Evolutionary conservation across 2,888 invertebrate genomes (phyloP), one percentile per base, ranked within the genome.

Genomic region (Deilephila porcellus): DNA sequence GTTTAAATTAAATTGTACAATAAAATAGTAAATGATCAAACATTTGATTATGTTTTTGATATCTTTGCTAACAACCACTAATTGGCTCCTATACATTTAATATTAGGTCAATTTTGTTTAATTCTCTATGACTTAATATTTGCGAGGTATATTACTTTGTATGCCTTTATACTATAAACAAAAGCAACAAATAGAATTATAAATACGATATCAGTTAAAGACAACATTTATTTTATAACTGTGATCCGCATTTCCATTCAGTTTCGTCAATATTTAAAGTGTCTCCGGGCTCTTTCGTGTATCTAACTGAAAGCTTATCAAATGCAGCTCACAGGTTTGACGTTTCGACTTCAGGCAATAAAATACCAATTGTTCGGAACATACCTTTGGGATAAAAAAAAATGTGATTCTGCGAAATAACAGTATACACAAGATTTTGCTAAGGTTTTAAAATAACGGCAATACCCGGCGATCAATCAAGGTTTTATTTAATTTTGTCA

Each of bases 341-440:
- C 67, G 45, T 45, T 20, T 6, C 17, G 45, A 37, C 25, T 67
- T 67, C 45, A 20, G 17, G 5, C 52, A 67, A 67, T 67, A 67
- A 67, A 67, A 67, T 17, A 29, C 25, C 20, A 17, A 52, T 67
- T 6, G 63, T 52, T 52, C 5, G 64, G 20, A 64, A 37, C 64
- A 64, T 37, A 20, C 64, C 37, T 37, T 64, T 37, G 20, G n/a
- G 45, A 37, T 64, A 64, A 45, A 64, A 45, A 64, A 64, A 64
- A 64, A 20, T 64, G 6, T 29, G 3, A 64, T 64, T 20, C 64
- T 20, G 0, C 45, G 20, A 20, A 37, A 37, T 20, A 20, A n/a
- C 37, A 63, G 8, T n/a, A 1, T n/a, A 45, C 7, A 17, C 3
- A n/a, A 56, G 19, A 56, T 56, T 8, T 20, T 45, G 45, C 20